These are phyloP conservation scores for Taeniopygia guttata DNA, from an alignment of 2,797 vertebrate genomes.

Conservation along the genomic window DNA sequence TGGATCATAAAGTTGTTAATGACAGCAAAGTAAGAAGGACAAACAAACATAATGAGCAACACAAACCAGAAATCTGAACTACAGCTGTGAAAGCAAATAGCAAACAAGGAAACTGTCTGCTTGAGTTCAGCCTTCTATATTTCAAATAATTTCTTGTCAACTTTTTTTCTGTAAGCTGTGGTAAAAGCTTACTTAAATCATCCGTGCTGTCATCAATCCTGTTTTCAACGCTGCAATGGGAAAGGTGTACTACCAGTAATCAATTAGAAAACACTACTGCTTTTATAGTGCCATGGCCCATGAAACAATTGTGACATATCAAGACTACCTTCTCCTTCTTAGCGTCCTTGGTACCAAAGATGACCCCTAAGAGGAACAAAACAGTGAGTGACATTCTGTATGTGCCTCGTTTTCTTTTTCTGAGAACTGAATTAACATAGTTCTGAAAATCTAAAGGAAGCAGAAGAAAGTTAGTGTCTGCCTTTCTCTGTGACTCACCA, in stretches of 20 bases:
- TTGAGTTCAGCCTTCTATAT: constrained; percentile 55
- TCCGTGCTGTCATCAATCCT: constrained; percentile 37
- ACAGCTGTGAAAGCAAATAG: constrained; percentile 47
- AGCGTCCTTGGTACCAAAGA: constrained; percentile 25
- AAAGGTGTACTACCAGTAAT: constrained; percentile 51
- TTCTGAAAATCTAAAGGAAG: background rate
- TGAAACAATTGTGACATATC: background rate
- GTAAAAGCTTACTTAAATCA: constrained; percentile 32
- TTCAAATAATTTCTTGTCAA: constrained; percentile 32
- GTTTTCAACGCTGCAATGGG: constrained; percentile 20
- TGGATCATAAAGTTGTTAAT: constrained; percentile 25
- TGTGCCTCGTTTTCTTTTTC: background rate
- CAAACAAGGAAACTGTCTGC: constrained; percentile 58
- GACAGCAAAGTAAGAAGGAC: background rate
- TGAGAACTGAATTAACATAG: background rate
- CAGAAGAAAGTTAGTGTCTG: background rate
- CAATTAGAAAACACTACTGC: constrained; percentile 53
- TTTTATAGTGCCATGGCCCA: constrained; percentile 28
- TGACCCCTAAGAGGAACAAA: background rate
- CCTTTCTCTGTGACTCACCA: background rate
- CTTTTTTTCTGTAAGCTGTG: background rate
- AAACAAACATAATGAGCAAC: background rate
- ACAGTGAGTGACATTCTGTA: background rate
- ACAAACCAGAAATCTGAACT: constrained; percentile 39
- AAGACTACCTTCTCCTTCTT: constrained; percentile 30